phyloP scores from a whole-genome alignment of 92 coral and sea anemone genomes.

The Ricordea florida region DNA sequence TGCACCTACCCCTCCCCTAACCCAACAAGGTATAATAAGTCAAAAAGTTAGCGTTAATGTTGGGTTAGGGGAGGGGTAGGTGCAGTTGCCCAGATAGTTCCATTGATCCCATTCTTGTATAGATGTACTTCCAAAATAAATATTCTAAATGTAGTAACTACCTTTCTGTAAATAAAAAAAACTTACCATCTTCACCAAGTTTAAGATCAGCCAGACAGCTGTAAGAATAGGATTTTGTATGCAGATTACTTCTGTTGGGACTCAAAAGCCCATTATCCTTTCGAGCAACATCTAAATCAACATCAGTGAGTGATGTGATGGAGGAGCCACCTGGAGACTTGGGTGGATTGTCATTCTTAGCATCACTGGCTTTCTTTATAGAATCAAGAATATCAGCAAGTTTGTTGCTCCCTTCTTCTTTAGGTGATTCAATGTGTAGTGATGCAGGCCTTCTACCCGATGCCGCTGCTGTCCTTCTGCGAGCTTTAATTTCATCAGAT shows the following conservation, averaged over 20 bases:
- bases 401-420: constrained; percentile 70
- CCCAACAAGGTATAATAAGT: too few species aligned
- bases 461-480: constrained; percentile 31
- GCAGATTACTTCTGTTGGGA: constrained; percentile 57
- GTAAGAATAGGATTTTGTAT: constrained; percentile 83
- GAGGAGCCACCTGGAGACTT: constrained; percentile 28
- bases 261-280: constrained; percentile 15
- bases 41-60: too few species aligned
- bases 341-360: constrained; percentile 2
- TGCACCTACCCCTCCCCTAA: too few species aligned
- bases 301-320: constrained; percentile 50
- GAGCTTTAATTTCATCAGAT: constrained; percentile 9
- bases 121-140: not conserved
- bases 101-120: too few species aligned
- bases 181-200: constrained; percentile 73
- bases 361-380: constrained; percentile 68
- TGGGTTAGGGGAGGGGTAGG: too few species aligned
- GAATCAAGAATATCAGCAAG: constrained; percentile 85
- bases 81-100: too few species aligned
- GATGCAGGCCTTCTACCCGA: constrained; percentile 11
- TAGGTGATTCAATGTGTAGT: constrained; percentile 10
- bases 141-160: not conserved
- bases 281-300: constrained; percentile 56
- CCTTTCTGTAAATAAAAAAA: not conserved
- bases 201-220: constrained; percentile 77